Evolutionary conservation across 2,113 vertebrate genomes (phyloP).

Genomic region (Sclerurus mexicanus): DNA sequence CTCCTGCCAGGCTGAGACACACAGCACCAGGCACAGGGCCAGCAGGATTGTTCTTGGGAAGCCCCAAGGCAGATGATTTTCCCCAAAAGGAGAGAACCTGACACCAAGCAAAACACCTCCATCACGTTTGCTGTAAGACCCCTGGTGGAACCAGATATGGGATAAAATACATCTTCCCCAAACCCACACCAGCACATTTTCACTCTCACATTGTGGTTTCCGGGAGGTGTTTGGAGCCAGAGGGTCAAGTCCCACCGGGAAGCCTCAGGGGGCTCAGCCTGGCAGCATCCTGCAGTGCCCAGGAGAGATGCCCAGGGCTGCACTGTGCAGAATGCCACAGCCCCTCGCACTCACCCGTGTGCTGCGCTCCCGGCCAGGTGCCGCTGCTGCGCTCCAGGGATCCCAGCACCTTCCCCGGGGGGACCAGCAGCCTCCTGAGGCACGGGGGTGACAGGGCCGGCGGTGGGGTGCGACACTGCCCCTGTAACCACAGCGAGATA

Average conservation of each 20-base stretch:
- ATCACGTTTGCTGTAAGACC: rapidly evolving
- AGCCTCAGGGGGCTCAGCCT: background rate
- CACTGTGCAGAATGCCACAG: rapidly evolving
- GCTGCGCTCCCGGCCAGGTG: rapidly evolving
- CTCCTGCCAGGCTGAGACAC: background rate
- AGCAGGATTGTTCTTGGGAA: rapidly evolving
- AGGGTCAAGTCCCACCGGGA: background rate
- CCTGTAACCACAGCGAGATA: background rate
- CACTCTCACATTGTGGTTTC: rapidly evolving
- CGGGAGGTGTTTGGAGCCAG: background rate
- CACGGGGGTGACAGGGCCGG: background rate
- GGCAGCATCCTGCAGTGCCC: background rate
- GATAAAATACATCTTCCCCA: background rate
- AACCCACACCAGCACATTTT: background rate
- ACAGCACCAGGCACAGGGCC: rapidly evolving
- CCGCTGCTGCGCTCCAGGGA: rapidly evolving
- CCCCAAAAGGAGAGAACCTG: background rate
- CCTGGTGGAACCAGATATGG: rapidly evolving
- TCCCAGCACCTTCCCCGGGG: background rate
- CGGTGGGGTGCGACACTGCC: background rate
- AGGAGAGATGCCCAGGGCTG: background rate
- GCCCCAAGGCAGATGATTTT: background rate
- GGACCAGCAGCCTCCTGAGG: background rate
- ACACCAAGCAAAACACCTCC: background rate
- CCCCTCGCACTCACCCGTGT: background rate